Evolutionary conservation across 2,113 vertebrate species (phyloP).

Genomic region (Colinus virginianus): DNA sequence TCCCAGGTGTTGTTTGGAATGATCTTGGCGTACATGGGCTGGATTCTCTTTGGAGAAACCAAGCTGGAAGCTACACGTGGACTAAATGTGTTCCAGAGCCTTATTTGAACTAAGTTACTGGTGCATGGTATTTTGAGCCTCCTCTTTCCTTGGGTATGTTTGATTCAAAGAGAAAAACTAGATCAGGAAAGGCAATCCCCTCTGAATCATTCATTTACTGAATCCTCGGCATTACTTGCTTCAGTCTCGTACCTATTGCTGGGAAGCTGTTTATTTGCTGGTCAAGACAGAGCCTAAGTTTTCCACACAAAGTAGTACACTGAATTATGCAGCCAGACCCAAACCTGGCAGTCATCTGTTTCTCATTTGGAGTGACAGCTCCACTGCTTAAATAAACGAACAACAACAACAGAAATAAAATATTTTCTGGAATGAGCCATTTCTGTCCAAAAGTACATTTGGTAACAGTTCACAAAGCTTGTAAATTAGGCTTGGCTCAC

Average conservation of each 20-base stretch:
- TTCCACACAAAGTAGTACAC: background rate
- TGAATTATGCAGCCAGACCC: background rate
- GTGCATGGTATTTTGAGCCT: background rate
- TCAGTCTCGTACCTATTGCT: background rate
- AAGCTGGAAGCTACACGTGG: background rate
- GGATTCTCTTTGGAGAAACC: background rate
- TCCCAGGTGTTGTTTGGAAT: background rate
- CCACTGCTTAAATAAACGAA: background rate
- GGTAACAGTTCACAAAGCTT: background rate
- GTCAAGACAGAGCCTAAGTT: background rate
- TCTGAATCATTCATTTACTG: background rate
- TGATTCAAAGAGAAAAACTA: background rate
- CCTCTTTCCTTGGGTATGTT: background rate
- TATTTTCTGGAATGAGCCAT: background rate
- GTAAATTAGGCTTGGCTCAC: background rate
- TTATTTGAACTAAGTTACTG: background rate
- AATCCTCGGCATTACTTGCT: background rate
- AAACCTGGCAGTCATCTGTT: background rate
- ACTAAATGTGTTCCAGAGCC: background rate
- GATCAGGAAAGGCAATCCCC: fast-evolving
- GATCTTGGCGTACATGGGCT: background rate
- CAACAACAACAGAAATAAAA: background rate
- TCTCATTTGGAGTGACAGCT: background rate
- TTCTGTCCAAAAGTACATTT: background rate
- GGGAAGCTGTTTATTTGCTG: background rate